phyloP scores from a whole-genome alignment of 2,888 invertebrate species.

The Metacarcinus magister region DNA sequence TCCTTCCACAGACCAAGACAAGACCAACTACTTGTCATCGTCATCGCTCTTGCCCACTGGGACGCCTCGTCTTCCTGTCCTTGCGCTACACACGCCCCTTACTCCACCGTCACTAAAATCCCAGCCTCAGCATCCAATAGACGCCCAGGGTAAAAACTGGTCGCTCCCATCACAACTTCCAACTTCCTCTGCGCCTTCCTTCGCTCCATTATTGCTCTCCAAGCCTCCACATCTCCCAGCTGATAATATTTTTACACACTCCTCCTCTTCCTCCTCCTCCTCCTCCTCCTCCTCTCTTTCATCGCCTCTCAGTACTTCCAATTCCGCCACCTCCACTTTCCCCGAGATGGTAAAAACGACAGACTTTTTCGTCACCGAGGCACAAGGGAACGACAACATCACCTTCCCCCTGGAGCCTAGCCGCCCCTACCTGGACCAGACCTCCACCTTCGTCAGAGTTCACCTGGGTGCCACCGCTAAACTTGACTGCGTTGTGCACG shows the following conservation, averaged over 20 bases:
- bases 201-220: background rate
- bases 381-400: background rate
- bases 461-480: background rate
- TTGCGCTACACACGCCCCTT: background rate
- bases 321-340: background rate
- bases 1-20: background rate
- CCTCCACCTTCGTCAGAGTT: background rate
- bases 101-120: background rate
- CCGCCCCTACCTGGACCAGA: background rate
- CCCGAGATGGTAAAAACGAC: background rate
- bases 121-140: background rate
- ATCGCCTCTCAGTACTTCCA: background rate
- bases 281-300: background rate
- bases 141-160: background rate
- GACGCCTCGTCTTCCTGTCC: background rate
- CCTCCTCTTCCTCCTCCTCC: background rate
- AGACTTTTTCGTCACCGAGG: background rate
- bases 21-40: background rate
- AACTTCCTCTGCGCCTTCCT: background rate
- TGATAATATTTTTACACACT: background rate
- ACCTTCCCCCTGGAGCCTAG: background rate
- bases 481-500: background rate
- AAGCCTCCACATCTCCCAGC: background rate
- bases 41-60: background rate
- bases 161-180: background rate